Evolutionary conservation across 2,797 vertebrate genomes (phyloP).

Genomic region (Mergus octosetaceus): DNA sequence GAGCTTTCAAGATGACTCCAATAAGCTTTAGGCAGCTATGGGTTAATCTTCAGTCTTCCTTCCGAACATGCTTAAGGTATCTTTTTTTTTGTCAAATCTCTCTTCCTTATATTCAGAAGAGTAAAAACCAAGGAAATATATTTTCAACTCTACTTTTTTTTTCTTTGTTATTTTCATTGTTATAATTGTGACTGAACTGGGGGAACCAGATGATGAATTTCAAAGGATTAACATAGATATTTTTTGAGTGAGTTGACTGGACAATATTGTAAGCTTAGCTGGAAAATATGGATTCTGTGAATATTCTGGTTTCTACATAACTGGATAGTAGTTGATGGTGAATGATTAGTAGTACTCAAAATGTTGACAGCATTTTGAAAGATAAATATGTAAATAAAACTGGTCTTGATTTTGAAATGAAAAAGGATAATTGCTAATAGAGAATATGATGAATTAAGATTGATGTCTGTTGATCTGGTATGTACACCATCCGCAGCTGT

Average conservation of each 20-base stretch:
- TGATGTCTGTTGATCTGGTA: neutral
- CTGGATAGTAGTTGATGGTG: neutral
- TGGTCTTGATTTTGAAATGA: constrained; percentile 27
- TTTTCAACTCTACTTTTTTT: neutral
- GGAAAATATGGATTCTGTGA: neutral
- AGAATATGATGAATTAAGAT: constrained; percentile 26
- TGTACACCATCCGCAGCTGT: neutral
- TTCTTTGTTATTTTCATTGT: neutral
- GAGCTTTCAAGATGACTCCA: neutral
- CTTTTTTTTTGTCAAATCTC: neutral
- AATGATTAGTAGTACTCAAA: neutral
- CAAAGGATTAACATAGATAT: neutral
- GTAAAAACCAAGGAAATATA: neutral
- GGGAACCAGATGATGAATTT: neutral
- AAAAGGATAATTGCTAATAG: constrained; percentile 17
- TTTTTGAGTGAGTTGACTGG: neutral
- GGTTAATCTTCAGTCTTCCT: neutral
- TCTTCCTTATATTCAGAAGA: neutral
- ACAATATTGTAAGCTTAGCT: neutral
- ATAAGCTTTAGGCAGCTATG: neutral
- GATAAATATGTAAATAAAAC: neutral
- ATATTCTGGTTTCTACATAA: neutral
- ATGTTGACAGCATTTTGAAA: neutral
- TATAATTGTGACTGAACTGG: neutral
- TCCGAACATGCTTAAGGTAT: neutral